A percentile compares a stretch with the other conserved stretches of the same genome.
Evolutionary conservation across 2,113 vertebrate species (phyloP).

Genomic region (Theristicus caerulescens): DNA sequence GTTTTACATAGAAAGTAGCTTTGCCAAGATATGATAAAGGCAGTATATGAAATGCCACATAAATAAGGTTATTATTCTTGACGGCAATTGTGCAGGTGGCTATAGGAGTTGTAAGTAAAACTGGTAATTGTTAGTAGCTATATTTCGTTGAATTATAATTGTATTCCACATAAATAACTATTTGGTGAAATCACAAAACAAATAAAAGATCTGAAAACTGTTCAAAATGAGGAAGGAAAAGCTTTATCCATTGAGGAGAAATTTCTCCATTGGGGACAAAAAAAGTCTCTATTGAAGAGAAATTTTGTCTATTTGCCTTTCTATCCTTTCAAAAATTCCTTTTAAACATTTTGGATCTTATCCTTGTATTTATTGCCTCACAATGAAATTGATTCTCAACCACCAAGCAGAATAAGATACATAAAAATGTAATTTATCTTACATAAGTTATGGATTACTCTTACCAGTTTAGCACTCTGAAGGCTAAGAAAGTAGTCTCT

Average conservation of each 20-base stretch:
- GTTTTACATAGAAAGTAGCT: not conserved
- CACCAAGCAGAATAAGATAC: not conserved
- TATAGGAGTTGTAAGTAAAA: not conserved
- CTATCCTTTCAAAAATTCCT: not conserved
- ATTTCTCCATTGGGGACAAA: not conserved
- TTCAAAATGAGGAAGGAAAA: not conserved
- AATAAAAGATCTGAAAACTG: not conserved
- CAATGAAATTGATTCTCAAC: not conserved
- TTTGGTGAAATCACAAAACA: not conserved
- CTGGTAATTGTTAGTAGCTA: fast-evolving
- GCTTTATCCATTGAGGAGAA: not conserved
- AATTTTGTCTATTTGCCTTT: not conserved
- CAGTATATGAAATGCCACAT: not conserved
- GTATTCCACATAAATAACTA: not conserved
- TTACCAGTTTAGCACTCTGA: not conserved
- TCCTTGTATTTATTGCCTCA: not conserved
- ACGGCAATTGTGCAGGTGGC: not conserved
- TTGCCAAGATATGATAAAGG: not conserved
- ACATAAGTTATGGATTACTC: not conserved
- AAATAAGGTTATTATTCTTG: not conserved
- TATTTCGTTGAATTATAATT: not conserved
- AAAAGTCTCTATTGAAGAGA: not conserved
- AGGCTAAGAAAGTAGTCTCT: not conserved
- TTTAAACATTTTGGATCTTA: not conserved
- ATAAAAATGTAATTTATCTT: not conserved